phyloP scores from a whole-genome alignment of 2,113 vertebrate species.

The Isichthys henryi region DNA sequence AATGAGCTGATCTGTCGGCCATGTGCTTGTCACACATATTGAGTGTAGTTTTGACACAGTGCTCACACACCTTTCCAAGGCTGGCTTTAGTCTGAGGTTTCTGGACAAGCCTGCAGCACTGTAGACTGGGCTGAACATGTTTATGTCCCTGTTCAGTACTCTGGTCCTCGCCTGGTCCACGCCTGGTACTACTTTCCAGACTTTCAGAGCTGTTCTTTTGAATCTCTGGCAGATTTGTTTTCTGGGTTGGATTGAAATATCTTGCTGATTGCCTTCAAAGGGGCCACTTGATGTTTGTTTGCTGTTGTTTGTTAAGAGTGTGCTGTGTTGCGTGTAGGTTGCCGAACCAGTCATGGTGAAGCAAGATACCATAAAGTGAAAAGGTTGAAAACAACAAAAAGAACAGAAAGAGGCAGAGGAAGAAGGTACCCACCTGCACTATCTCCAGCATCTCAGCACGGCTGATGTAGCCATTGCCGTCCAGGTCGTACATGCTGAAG shows the following conservation, averaged over 20 bases:
- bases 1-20: neutral
- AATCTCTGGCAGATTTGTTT: neutral
- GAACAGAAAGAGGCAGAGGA: neutral
- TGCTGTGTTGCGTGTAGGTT: neutral
- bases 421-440: constrained; percentile 59
- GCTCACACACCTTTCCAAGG: neutral
- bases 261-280: neutral
- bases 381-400: neutral
- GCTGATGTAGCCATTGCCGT: constrained; percentile 79
- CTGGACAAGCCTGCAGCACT: neutral
- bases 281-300: neutral
- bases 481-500: constrained; percentile 83
- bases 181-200: neutral
- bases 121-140: neutral
- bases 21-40: neutral
- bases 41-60: neutral
- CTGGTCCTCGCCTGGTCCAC: neutral
- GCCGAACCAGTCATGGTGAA: neutral
- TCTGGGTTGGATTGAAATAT: neutral
- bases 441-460: constrained; percentile 81
- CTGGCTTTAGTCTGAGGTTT: neutral
- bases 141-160: neutral
- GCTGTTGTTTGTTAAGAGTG: neutral
- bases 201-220: neutral
- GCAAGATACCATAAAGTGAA: neutral